Evolutionary conservation across 1,140 invertebrate species (phyloP), one percentile per base, ranked within the genome.

Genomic region (Drosophila yakuba): DNA sequence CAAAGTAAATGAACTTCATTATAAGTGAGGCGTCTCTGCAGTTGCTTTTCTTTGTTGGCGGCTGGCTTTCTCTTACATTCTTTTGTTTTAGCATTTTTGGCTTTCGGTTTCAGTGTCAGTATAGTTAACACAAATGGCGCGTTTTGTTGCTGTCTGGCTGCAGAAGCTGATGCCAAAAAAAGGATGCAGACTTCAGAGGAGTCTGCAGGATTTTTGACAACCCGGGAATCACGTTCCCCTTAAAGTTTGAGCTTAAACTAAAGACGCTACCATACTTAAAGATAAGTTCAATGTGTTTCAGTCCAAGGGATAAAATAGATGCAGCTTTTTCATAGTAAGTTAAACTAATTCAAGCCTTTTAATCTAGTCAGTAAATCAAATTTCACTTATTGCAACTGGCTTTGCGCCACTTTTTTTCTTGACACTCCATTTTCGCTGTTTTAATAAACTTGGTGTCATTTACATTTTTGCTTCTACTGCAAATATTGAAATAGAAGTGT

Each of bases 1-100:
- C 74, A 78, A 79, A 77, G 72, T 59, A 86, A 89, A 80, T 89
- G 84, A 84, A 80, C 58, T 84, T 89, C 84, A 88, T 88, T 80
- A 88, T 80, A 83, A 79, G 73, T 75, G 86, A 82, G 69, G 58
- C 77, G 62, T 54, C 41, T 74, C 47, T 64, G 44, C 23, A 41
- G 56, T 51, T 61, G 38, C 54, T 44, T 47, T 39, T 35, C 12
- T 45, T 25, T 28, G 32, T 28, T 28, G 48, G 10, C 36, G 38
- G 28, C 25, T 51, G 51, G 28, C 36, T 61, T 73, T 48, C 7
- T 48, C 32, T 32, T 8, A 8, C 32, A 32, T 38, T 41, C 14
- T 66, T 52, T 35, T 41, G 12, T 39, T 48, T 47, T 66, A 52
- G 28, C 41, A 41, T 43, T 74, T 43, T 66, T 67, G 44, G 68